Evolutionary conservation across 2,113 vertebrate genomes (phyloP), one percentile per base, ranked within the genome.

Genomic region (Zosterops japonicus): DNA sequence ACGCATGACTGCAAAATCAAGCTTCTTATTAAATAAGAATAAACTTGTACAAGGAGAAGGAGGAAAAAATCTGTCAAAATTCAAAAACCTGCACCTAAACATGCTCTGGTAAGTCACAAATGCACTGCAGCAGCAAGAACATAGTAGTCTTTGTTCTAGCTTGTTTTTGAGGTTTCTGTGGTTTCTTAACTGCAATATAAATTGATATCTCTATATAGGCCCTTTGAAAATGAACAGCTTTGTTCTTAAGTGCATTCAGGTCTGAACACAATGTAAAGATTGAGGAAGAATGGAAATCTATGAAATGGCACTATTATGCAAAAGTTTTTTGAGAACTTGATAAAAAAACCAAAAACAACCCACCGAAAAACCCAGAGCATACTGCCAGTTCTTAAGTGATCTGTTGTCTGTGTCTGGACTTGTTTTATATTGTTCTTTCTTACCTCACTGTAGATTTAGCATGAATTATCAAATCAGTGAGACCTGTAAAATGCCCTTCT

Each of bases 331-430:
- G 35, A 27, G 27, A 88, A 63, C 22, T 61, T 79, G 31, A 25
- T n/a, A 78, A 28, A 33, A 33, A 42, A 29, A 60, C 4, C 9
- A 12, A 24, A 70, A 52, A 23, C 10, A 59, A 21, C 4, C 1
- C 1, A 42, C 31, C 7, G 36, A 33, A 46, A 60, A 46, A 3
- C 8, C 3, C 9, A 8, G 9, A 52, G 12, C 0, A 0, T 44
- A 36, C 12, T 74, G 5, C 28, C 13, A 9, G 24, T 80, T 76
- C 6, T 67, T 81, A 42, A 83, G 15, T 41, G 33, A 17, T 57
- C 10, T 67, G 14, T 68, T 70, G 8, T 14, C 44, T 89, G n/a
- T 22, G 56, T 68, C 35, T 81, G 47, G 19, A 68, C 7, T 91
- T 83, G 11, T 29, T 87, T 31, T 35, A 22, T 0, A 1, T 71